Evolutionary conservation across 2,797 vertebrate genomes (phyloP), one percentile per base, ranked within the genome.

Genomic region (Sebastes diaconus): DNA sequence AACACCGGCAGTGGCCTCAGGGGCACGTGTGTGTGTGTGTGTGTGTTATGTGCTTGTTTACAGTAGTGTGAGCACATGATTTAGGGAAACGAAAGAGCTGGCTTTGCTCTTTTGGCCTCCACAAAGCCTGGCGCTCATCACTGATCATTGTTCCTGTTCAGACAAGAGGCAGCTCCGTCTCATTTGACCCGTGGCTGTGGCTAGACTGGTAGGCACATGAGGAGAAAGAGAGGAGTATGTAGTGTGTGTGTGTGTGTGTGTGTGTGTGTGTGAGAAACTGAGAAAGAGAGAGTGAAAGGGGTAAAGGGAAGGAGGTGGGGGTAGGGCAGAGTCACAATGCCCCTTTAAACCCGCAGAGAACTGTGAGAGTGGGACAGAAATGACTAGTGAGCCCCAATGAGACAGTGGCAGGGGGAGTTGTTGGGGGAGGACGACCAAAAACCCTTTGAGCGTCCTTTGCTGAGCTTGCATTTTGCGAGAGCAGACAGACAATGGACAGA

Each of bases 381-480:
- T 77, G 58, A 88, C 74, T 18, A 57, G 87, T 39, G 72, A 80
- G 79, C 75, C 77, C 60, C 64, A 81, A 66, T 77, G 79, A 90
- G 84, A 81, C 60, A 8, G 59, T 16, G 72, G 73, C 60, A 86
- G 80, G 76, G 83, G 73, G 81, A 14, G 77, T 75, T 16, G 79
- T 20, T 63, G 68, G 77, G 61, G 20, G 50, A 8, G 32, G 79
- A 24, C 1, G 8, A 68, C 86, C 67, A 84, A 84, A 69, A 74
- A 78, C 79, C 68, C 83, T 90, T 88, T 88, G 74, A 90, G 88
- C 75, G 78, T 84, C 55, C 88, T 89, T 75, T 66, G 95, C 95
- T 94, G 94, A 95, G 87, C 72, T 89, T 89, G 94, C 96, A 90
- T 84, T 95, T 93, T 90, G 84, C n/a, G 8, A 84, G 80, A 30